Conservation (phyloP, 2,888 invertebrate genomes). For the Ornithoptera priamus region DNA sequence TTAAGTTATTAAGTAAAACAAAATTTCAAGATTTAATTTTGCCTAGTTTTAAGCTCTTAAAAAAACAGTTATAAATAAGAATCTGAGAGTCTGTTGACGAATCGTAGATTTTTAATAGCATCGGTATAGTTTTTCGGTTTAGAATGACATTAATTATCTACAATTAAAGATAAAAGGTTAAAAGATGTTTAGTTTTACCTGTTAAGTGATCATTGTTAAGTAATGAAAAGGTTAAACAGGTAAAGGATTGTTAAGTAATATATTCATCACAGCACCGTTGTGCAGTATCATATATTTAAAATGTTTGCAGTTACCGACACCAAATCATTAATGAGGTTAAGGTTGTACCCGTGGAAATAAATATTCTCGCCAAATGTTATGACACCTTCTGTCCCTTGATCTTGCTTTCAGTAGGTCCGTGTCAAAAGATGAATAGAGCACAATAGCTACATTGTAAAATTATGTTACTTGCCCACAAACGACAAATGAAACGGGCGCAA, state of each 20-base stretch:
- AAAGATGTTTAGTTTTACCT: no score
- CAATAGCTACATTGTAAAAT: conserved; percentile 14
- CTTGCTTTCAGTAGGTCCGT: conserved; percentile 7
- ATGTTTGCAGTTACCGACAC: background rate
- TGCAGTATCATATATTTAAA: background rate
- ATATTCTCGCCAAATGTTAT: background rate
- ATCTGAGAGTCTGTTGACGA: no score
- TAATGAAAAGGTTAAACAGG: background rate
- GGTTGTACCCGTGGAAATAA: background rate
- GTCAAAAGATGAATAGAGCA: conserved; percentile 13
- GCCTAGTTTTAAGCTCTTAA: no score
- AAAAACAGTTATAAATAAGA: no score
- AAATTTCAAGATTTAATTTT: no score
- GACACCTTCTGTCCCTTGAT: conserved; percentile 11
- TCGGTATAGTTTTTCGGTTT: no score
- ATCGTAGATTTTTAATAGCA: no score
- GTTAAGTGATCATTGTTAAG: background rate
- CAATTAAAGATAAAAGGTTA: no score
- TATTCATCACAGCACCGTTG: background rate
- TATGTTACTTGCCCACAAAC: conserved; percentile 7
- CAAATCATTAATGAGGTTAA: conserved; percentile 3
- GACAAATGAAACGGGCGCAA: conserved; percentile 24
- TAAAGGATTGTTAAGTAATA: background rate
- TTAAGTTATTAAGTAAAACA: no score
- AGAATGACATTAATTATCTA: no score